Percentiles rank a stretch among this genome's conserved stretches.
These are phyloP conservation scores for Labeo calbasu DNA, from an alignment of 2,797 vertebrate species.

Conservation along the genomic window DNA sequence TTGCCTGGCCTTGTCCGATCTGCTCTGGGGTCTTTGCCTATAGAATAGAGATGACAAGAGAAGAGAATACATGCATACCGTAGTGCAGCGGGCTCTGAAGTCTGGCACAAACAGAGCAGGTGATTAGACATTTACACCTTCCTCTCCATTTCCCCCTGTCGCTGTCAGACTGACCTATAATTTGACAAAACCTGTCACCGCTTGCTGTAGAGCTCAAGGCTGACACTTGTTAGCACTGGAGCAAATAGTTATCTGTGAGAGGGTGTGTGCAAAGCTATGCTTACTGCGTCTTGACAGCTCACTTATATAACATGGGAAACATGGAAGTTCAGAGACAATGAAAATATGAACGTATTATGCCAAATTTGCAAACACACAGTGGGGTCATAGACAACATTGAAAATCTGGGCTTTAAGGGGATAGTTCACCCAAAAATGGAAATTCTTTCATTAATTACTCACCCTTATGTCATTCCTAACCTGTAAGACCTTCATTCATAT, in stretches of 20 bases:
- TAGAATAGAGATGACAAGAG: constrained; percentile 51
- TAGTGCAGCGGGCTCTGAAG: neutral
- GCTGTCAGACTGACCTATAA: constrained; percentile 24
- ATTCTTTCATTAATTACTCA: too few relatives aligned
- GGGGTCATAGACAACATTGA: neutral
- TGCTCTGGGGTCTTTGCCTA: constrained; percentile 73
- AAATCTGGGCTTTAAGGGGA: neutral
- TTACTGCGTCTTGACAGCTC: constrained; percentile 14
- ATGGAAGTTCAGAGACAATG: neutral
- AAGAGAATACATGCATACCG: neutral
- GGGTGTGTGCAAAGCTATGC: neutral
- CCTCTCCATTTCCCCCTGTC: constrained; percentile 27
- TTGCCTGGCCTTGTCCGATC: constrained; percentile 69
- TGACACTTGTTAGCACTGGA: constrained; percentile 25
- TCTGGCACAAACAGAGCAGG: constrained; percentile 43
- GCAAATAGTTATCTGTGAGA: constrained; percentile 12
- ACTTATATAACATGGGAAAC: neutral
- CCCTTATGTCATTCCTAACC: too few relatives aligned
- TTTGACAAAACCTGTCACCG: constrained; percentile 35
- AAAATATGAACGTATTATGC: neutral
- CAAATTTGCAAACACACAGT: neutral
- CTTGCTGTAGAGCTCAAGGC: neutral
- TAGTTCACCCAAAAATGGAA: too few relatives aligned
- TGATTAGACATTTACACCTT: constrained; percentile 43
- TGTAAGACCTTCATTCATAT: too few relatives aligned